Conservation (phyloP, 2,113 vertebrate genomes). For the Ophthalmolycus amberensis region DNA sequence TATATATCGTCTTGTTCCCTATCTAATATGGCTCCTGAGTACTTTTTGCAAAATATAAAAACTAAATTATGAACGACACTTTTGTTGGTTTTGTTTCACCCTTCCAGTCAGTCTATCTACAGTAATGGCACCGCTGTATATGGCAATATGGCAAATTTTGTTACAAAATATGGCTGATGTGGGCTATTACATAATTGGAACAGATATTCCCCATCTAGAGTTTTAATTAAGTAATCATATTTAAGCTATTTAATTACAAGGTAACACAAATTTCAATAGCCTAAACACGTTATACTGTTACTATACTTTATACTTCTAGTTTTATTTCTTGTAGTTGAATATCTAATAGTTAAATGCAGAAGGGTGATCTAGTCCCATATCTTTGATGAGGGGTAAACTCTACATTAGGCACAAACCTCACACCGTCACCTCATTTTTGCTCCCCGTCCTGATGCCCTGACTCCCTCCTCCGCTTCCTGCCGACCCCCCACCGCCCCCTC, state of each 20-base stretch:
- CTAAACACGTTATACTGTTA: slow-evolving; percentile 70
- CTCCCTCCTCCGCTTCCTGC: slow-evolving; percentile 80
- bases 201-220: slow-evolving; percentile 59
- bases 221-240: slow-evolving; percentile 60
- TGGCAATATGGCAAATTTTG: slow-evolving; percentile 79
- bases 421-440: slow-evolving; percentile 94
- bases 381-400: slow-evolving; percentile 62
- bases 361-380: slow-evolving; percentile 63
- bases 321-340: slow-evolving; percentile 57
- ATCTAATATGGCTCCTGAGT: slow-evolving; percentile 85
- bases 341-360: slow-evolving; percentile 70
- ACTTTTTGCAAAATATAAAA: slow-evolving; percentile 76
- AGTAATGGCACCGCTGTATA: slow-evolving; percentile 79
- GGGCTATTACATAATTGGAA: slow-evolving; percentile 76
- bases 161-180: slow-evolving; percentile 85
- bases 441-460: slow-evolving; percentile 88
- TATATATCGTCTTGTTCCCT: slow-evolving; percentile 54
- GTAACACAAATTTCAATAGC: slow-evolving; percentile 70
- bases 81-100: slow-evolving; percentile 65
- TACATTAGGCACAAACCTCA: slow-evolving; percentile 78
- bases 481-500: slow-evolving; percentile 81
- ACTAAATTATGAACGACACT: slow-evolving; percentile 70
- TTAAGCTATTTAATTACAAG: slow-evolving; percentile 72
- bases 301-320: slow-evolving; percentile 66
- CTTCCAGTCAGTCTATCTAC: slow-evolving; percentile 60